Conservation (phyloP, 2,888 invertebrate genomes). For the Eristalis intricaria region DNA sequence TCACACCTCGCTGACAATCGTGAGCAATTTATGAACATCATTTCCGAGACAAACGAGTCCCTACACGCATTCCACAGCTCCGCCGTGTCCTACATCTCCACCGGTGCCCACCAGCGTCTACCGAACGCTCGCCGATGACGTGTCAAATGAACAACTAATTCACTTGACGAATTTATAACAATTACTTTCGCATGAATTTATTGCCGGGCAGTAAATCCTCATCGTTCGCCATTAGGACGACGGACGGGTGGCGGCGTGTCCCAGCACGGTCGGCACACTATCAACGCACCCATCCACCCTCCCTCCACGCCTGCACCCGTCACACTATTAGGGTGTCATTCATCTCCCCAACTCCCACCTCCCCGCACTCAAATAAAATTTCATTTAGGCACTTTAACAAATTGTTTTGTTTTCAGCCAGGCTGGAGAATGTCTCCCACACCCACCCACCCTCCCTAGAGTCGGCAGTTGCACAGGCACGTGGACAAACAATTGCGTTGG, state of each 20-base stretch:
- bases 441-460: not conserved
- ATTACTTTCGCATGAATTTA: slow-evolving; percentile 46
- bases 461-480: not conserved
- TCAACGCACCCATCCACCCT: not conserved
- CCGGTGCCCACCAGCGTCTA: not conserved
- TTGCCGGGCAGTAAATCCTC: slow-evolving; percentile 36
- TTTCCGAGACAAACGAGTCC: slow-evolving; percentile 9
- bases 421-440: not conserved
- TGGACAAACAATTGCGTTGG: not conserved
- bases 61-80: not conserved
- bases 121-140: slow-evolving; percentile 32
- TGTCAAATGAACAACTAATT: slow-evolving; percentile 52
- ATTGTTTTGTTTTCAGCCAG: slow-evolving; percentile 59
- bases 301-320: not conserved
- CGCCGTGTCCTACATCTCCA: not conserved
- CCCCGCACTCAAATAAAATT: slow-evolving; percentile 62
- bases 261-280: not conserved
- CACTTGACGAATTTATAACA: slow-evolving; percentile 53
- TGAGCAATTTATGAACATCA: slow-evolving; percentile 22
- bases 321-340: slow-evolving; percentile 36
- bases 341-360: slow-evolving; percentile 6
- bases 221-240: slow-evolving; percentile 14
- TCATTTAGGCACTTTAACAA: slow-evolving; percentile 70
- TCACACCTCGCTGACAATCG: not conserved
- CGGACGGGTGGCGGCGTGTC: too few relatives aligned